Evolutionary conservation across 2,888 invertebrate species (phyloP), one percentile per base, ranked within the genome.

Genomic region (Zele albiditarsus): DNA sequence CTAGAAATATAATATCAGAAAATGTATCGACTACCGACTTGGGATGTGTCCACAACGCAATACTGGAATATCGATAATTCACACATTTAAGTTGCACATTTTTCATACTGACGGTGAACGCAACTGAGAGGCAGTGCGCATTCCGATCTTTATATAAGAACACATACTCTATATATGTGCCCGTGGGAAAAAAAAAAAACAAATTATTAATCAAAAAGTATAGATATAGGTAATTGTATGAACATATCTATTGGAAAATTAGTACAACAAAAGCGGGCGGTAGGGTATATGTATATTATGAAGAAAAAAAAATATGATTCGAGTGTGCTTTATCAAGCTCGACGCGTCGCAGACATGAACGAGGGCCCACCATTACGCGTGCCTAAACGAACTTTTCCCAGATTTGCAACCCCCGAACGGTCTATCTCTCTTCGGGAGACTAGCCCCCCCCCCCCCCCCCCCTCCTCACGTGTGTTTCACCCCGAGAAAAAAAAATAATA

Each of bases 361-460:
- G 79, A 75, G 78, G 81, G 77, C 81, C 84, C 86, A 84, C 85
- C 84, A 86, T 85, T 80, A 88, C 85, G 87, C 89, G 89, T 89
- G 89, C 88, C 83, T 84, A 77, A 81, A 49, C 82, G 82, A 80
- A 83, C 78, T 84, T 89, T 88, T 85, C 87, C 87, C 88, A 89
- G 82, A 81, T 82, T 82, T 82, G 79, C 79, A 79, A 77, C 80
- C 82, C 81, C 77, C 72, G 53, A 76, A 75, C 74, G 63, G 20
- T 71, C 77, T 77, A 76, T 75, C 77, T 77, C 71, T 65, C 72
- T 74, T 53, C 57, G 65, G 33, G 31, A 62, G 73, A 70, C 70
- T 60, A 49, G 31, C n/a, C n/a, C n/a, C n/a, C n/a, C n/a, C n/a
- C n/a, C n/a, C n/a, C n/a, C n/a, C 23, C 38, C 63, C 65, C 75